Evolutionary conservation across 2,113 vertebrate genomes (phyloP), one percentile per base, ranked within the genome.

Genomic region (Zosterops hypoxanthus): DNA sequence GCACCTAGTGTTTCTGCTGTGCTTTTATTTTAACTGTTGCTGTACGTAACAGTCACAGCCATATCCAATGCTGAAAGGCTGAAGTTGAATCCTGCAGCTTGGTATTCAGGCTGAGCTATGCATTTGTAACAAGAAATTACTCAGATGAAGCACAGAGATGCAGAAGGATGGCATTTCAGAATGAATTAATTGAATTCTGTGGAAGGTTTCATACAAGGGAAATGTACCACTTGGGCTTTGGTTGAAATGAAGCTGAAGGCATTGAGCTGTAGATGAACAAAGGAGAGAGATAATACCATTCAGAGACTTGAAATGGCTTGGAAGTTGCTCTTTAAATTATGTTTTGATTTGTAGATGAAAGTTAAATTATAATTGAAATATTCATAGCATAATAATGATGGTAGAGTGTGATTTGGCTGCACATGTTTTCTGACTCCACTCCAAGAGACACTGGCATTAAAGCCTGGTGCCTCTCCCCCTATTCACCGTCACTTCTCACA

Each of bases 361-460:
- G 53, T 57, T 83, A 72, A 90, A 94, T 88, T 76, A 28, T 70
- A 95, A 86, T 66, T 84, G 50, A 93, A 90, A 80, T 85, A 63
- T 8, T 86, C 9, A 36, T 19, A 61, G 53, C 15, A 44, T 56
- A 82, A 60, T 71, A 72, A 79, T 79, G 57, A 66, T 21, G 77
- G 11, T 33, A 66, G 66, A 91, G 7, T 6, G 3, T 69, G 55
- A 59, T 80, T 57, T 61, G 31, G 9, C 61, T 92, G 36, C 36
- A 64, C 28, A 23, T 29, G 23, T 73, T 84, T 93, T 68, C 91
- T 85, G 46, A 20, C 12, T 75, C 11, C 29, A 26, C 2, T 39
- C 33, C 68, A 28, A 78, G 11, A 18, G 25, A 53, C 28, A 47
- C 8, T 7, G 19, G 14, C 29, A 25, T 29, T 82, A 56, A 71